Evolutionary conservation across 2,888 invertebrate genomes (phyloP).

Genomic region (Teleogryllus oceanicus): DNA sequence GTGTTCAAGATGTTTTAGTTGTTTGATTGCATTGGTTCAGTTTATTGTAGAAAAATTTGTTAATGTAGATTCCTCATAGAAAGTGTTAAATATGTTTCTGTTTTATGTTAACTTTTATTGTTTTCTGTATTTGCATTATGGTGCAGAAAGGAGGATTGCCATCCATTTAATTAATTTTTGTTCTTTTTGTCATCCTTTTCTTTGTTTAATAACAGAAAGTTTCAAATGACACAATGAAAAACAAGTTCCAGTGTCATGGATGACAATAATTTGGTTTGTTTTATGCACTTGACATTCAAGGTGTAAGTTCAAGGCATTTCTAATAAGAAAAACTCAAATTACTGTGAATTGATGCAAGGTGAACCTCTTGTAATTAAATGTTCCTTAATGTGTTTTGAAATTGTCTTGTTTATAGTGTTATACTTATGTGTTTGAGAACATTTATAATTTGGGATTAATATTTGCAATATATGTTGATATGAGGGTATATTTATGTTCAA

Average conservation of each 20-base stretch:
- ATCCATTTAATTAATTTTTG: neutral
- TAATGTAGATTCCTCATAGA: slow-evolving; percentile 24
- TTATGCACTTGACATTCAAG: slow-evolving; percentile 21
- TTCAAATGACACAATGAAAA: slow-evolving; percentile 18
- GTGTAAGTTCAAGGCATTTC: neutral
- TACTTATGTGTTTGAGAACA: neutral
- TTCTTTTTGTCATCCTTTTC: slow-evolving; percentile 12
- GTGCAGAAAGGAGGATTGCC: slow-evolving; percentile 25
- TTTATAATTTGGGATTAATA: neutral
- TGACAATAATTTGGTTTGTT: slow-evolving; percentile 32
- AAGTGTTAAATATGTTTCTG: slow-evolving; percentile 29
- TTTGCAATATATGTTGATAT: neutral
- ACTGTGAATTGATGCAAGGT: neutral
- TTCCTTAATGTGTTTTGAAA: slow-evolving; percentile 5
- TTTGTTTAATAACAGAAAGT: slow-evolving; percentile 5
- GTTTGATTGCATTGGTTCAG: slow-evolving; percentile 27
- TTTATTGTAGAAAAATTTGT: slow-evolving; percentile 32
- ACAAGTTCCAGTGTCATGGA: slow-evolving; percentile 25
- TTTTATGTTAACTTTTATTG: slow-evolving; percentile 24
- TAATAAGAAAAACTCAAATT: neutral
- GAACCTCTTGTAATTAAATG: slow-evolving; percentile 12
- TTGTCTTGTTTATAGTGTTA: slow-evolving; percentile 1
- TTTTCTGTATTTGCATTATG: slow-evolving; percentile 26
- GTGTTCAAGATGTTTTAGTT: slow-evolving; percentile 21
- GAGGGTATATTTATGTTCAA: neutral